Conservation (phyloP, 1,140 invertebrate genomes). For the Aphelinus atriplicis region DNA sequence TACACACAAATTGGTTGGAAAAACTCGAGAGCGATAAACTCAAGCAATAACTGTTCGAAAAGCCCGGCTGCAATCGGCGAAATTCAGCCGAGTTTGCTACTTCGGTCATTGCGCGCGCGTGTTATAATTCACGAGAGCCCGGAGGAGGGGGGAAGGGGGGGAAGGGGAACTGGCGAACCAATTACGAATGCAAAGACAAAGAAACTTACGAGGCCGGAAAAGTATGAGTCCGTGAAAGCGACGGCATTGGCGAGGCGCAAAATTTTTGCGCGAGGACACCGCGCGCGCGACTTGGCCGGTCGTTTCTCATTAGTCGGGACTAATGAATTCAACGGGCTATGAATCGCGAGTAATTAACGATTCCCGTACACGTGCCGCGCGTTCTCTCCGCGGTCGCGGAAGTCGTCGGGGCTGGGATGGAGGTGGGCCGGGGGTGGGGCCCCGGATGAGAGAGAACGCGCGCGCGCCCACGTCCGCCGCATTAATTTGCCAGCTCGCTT, state of each 20-base stretch:
- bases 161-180: neutral
- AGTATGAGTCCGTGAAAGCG: neutral
- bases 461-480: slow-evolving; percentile 1
- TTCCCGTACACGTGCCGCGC: neutral
- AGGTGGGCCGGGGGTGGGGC: no score
- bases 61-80: neutral
- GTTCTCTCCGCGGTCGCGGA: no score
- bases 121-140: slow-evolving; percentile 12
- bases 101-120: neutral
- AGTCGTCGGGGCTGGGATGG: no score
- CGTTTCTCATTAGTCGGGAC: slow-evolving; percentile 1
- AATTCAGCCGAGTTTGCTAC: neutral
- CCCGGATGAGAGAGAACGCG: neutral
- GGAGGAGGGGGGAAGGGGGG: no score
- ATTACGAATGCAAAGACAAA: slow-evolving; percentile 18
- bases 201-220: neutral
- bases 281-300: neutral
- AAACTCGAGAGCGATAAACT: no score
- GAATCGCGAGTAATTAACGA: slow-evolving; percentile 29
- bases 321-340: slow-evolving; percentile 29
- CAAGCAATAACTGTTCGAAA: slow-evolving; percentile 3
- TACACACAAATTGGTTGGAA: no score
- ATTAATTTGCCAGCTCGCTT: slow-evolving; percentile 10
- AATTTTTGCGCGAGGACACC: no score
- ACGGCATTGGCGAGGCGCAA: no score